Percentiles rank a stretch among this genome's conserved stretches.
Conservation (phyloP, 2,113 vertebrate species). For the Rhadina sibilatrix region DNA sequence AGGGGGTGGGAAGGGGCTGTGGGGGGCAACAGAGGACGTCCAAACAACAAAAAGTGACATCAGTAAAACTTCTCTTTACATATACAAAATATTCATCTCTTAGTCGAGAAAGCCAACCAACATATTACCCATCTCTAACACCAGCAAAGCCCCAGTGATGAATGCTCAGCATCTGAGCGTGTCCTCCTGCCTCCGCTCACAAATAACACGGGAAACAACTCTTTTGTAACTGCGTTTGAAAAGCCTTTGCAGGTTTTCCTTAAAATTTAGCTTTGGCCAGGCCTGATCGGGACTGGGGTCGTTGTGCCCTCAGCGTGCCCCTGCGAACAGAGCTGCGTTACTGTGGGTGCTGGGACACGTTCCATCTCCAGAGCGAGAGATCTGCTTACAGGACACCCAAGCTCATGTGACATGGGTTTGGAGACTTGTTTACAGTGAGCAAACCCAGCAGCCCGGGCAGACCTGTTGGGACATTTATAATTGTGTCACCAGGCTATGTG, state of each 20-base stretch:
- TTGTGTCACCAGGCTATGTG: background rate
- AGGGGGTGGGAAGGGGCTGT: fast-evolving
- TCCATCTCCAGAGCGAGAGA: background rate
- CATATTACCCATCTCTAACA: background rate
- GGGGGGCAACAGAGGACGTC: no score
- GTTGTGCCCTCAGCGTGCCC: background rate
- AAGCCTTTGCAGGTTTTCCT: background rate
- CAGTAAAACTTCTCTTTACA: background rate
- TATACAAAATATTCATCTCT: no score
- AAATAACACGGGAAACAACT: background rate
- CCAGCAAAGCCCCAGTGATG: background rate
- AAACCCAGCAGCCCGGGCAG: background rate
- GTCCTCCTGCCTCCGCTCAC: background rate
- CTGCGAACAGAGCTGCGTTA: background rate
- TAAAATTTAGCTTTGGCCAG: background rate
- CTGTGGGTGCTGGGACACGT: background rate
- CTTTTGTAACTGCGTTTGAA: background rate
- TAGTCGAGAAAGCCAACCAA: background rate
- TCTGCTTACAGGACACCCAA: background rate
- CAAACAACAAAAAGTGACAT: background rate
- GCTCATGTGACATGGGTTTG: fast-evolving
- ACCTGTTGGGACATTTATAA: background rate
- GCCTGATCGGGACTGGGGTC: background rate
- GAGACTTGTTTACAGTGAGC: background rate
- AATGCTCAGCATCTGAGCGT: background rate